Percentiles rank a stretch among this genome's conserved stretches.
Conservation (phyloP, 2,888 invertebrate genomes). For the Amaurobius ferox region DNA sequence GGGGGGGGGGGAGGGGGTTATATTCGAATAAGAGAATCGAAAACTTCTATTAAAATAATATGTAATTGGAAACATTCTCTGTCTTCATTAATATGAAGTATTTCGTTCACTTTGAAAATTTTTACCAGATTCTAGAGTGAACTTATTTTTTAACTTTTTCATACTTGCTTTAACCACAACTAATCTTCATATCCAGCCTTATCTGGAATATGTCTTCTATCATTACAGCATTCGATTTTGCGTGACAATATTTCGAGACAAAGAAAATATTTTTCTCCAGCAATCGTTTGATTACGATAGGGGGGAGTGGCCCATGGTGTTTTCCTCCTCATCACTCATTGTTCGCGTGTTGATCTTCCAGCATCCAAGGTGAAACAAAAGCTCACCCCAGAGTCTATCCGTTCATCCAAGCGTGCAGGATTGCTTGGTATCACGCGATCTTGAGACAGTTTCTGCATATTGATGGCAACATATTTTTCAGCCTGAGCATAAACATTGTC, state of each 20-base stretch:
- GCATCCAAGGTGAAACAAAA: slow-evolving; percentile 1
- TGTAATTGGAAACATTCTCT: too few species aligned
- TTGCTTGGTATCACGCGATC: slow-evolving; percentile 25
- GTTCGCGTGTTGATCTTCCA: slow-evolving; percentile 13
- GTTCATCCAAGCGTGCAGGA: slow-evolving; percentile 20
- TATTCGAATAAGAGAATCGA: too few species aligned
- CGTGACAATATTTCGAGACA: slow-evolving; percentile 7
- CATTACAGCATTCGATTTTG: not conserved
- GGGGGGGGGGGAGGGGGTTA: too few species aligned
- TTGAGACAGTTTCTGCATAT: not conserved
- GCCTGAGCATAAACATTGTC: too few species aligned
- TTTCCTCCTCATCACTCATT: slow-evolving; percentile 21
- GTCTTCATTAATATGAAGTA: too few species aligned
- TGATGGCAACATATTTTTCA: not conserved
- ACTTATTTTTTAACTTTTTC: too few species aligned
- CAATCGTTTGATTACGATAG: slow-evolving; percentile 4
- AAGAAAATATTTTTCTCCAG: not conserved
- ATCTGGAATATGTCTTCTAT: not conserved
- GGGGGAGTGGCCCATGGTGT: slow-evolving; percentile 13
- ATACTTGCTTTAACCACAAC: not conserved
- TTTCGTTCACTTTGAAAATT: too few species aligned
- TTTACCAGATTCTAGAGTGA: too few species aligned
- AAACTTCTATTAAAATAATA: too few species aligned
- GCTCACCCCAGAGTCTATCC: not conserved
- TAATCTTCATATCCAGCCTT: not conserved